Evolutionary conservation across 2,888 invertebrate genomes (phyloP).

Genomic region (Schizotus pectinicornis): DNA sequence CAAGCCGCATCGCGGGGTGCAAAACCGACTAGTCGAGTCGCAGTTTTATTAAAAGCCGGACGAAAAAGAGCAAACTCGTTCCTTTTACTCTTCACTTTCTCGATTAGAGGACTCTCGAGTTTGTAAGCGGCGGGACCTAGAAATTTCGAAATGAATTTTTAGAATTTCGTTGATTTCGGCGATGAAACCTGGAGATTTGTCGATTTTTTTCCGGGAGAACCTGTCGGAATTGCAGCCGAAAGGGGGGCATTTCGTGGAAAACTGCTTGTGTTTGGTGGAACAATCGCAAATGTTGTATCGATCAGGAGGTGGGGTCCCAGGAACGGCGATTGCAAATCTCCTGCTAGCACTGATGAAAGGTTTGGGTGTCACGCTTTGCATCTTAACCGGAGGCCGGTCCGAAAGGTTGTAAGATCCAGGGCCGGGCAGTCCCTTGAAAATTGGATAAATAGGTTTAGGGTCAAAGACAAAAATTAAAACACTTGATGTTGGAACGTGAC

Average conservation of each 20-base stretch:
- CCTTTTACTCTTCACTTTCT: conserved; percentile 33
- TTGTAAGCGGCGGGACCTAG: conserved; percentile 40
- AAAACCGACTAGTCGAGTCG: conserved; percentile 34
- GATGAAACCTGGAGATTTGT: conserved; percentile 14
- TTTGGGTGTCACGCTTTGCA: conserved; percentile 40
- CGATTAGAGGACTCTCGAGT: conserved; percentile 35
- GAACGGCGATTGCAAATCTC: conserved; percentile 34
- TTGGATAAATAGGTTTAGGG: neutral
- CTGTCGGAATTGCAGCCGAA: conserved; percentile 29
- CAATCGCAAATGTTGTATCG: conserved; percentile 37
- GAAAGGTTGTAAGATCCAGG: conserved; percentile 44
- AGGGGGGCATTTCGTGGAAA: conserved; percentile 34
- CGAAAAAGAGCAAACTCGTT: conserved; percentile 29
- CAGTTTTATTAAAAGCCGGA: conserved; percentile 42
- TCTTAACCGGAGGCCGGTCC: conserved; percentile 20
- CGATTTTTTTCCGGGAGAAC: conserved; percentile 11
- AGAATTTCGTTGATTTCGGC: neutral
- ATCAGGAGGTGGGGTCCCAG: conserved; percentile 40
- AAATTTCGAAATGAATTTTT: conserved; percentile 1
- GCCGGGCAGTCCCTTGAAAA: conserved; percentile 46
- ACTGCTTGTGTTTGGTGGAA: conserved; percentile 22
- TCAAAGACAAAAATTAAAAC: conserved; percentile 9
- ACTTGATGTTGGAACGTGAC: neutral
- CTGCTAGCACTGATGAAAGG: conserved; percentile 41
- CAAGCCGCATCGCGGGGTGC: conserved; percentile 31